Conservation (phyloP, 1,140 invertebrate genomes). For the Drosophila santomea region DNA sequence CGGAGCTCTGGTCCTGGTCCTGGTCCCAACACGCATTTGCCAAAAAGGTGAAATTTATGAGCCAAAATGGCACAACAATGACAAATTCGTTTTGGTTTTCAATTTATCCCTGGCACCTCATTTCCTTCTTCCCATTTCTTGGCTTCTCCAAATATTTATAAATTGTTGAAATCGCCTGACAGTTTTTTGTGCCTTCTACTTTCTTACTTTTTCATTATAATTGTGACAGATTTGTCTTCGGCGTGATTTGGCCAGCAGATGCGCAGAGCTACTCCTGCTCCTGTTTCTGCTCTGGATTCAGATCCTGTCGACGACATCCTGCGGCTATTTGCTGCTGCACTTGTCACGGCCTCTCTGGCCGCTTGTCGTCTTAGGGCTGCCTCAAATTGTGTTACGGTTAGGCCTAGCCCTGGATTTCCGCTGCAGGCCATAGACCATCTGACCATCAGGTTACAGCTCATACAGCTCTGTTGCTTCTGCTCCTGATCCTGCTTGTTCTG, state of each 20-base stretch:
- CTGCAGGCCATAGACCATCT: conserved; percentile 50
- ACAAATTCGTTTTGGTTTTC: conserved; percentile 80
- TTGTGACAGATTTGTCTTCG: conserved; percentile 55
- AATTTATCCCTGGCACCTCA: conserved; percentile 46
- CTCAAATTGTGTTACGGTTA: conserved; percentile 82
- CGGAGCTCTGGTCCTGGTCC: not conserved
- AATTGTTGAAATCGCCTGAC: conserved; percentile 66
- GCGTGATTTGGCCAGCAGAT: conserved; percentile 57
- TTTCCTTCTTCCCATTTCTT: conserved; percentile 31
- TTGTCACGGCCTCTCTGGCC: conserved; percentile 58
- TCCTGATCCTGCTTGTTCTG: conserved; percentile 1
- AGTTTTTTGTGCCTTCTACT: conserved; percentile 25
- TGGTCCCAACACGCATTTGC: conserved; percentile 15
- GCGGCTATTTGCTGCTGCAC: conserved; percentile 75
- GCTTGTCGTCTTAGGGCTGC: conserved; percentile 69
- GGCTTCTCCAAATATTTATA: conserved; percentile 76
- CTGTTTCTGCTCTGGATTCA: not conserved
- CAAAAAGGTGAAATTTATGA: conserved; percentile 64
- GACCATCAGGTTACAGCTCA: conserved; percentile 17
- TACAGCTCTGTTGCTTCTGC: conserved; percentile 2
- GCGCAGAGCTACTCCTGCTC: not conserved
- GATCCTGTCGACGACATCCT: conserved; percentile 17
- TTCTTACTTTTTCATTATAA: conserved; percentile 33
- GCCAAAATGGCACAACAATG: conserved; percentile 69
- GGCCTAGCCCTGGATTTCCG: conserved; percentile 62